These are phyloP conservation scores for Chiridota heheva DNA, from an alignment of 35 echinoderm and acorn worm species.

Conservation along the genomic window DNA sequence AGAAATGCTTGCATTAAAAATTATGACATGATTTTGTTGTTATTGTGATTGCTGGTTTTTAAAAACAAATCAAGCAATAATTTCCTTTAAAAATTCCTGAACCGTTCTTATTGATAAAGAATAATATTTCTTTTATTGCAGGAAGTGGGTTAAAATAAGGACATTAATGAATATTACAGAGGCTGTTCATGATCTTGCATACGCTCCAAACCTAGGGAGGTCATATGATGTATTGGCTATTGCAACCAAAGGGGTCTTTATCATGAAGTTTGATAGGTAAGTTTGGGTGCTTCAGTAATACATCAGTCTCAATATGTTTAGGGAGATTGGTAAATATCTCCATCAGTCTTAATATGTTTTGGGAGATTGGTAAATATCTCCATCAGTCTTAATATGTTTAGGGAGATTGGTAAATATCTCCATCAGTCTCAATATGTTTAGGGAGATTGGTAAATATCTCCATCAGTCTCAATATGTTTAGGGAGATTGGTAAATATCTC, in stretches of 20 bases:
- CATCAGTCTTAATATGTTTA: too few species aligned
- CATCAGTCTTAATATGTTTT: too few species aligned
- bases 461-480: too few species aligned
- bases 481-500: too few species aligned
- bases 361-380: too few species aligned
- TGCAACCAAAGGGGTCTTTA: conserved; percentile 91
- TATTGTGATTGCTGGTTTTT: neutral
- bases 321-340: too few species aligned
- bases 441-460: too few species aligned
- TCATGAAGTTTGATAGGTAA: conserved; percentile 81
- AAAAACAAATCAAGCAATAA: neutral
- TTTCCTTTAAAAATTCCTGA: neutral
- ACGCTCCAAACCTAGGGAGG: conserved; percentile 91
- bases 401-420: too few species aligned
- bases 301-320: neutral
- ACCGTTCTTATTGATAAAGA: neutral
- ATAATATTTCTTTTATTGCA: conserved; percentile 37
- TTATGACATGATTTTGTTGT: neutral
- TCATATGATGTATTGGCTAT: conserved; percentile 94
- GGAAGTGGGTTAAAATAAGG: conserved; percentile 83
- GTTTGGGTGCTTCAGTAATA: neutral
- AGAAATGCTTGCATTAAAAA: neutral
- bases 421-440: too few species aligned
- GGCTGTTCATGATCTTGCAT: conserved; percentile 92
- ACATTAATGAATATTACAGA: conserved; percentile 93